Base-by-base conservation (phyloP, 1,140 invertebrate species). In the Hirudo medicinalis region DNA sequence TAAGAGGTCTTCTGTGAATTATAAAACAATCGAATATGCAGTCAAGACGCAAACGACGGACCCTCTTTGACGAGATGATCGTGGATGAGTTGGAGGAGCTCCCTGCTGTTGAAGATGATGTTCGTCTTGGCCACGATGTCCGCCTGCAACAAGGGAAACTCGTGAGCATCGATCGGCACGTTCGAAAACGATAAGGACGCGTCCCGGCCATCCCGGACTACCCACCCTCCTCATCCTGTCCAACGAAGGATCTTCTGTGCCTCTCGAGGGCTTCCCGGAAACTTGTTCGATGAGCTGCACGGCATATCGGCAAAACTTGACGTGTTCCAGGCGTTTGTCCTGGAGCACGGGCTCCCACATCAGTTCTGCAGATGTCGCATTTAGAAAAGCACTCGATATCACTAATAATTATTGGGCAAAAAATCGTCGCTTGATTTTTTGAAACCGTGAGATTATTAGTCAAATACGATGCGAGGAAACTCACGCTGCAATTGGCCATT, bases 301-400 rank as follows among this genome's bases (percentile, higher is more conserved):
- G 6, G 93, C 92, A 81, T 94, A 92, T 80, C 94, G 94, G 81
- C 96, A 94, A 82, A 99, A 98, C 79, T 89, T 89, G 0, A 94
- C 90, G 82, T 98, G 95, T 77, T 97, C 93, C 73, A 90, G 88
- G 0, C 92, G 85, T 81, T 94, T 96, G 82, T 99, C 96, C 84
- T 96, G 92, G 0, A 97, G 83, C 73, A 88, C 92, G 32, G 96
- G 95, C 84, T 97, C 93, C 74, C 91, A 89, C 90, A 97, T 97
- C 29, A 98, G 82, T 63, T 86, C 89, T 90, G 80, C 43, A 84
- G 84, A 67, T 74, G 20, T 25, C 17, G 57, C 43, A 49, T 77
- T 60, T 71, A 54, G 29, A 70, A 54, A 54, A 54, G 17, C 29
- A 68, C n/a, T 32, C 9, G 11, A 6, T 6, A 40, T 11, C 11